Conservation (phyloP, 64 coral and sea anemone species). For the Acropora tenuis region DNA sequence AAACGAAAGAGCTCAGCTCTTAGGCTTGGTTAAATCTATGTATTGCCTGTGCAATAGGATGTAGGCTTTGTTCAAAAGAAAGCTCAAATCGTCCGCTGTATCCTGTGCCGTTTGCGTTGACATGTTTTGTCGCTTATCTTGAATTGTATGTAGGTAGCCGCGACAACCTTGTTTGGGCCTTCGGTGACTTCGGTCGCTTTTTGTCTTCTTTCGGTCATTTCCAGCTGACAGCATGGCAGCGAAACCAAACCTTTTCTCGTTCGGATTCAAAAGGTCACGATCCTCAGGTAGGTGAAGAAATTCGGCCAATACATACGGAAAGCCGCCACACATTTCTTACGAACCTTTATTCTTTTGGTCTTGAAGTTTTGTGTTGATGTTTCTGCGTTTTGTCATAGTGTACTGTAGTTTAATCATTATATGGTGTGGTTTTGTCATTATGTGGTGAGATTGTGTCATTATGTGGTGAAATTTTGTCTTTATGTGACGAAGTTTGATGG, state of each 20-base stretch:
- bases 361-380: no score
- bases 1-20: no score
- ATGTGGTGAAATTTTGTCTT: no score
- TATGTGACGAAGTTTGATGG: no score
- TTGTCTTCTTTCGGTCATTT: background rate
- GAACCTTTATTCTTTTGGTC: no score
- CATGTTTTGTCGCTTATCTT: background rate
- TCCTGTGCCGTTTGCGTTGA: constrained; percentile 20
- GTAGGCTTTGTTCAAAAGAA: constrained; percentile 5
- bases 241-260: background rate
- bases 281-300: constrained; percentile 10
- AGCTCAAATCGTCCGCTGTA: background rate
- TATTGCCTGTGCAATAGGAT: constrained; percentile 5
- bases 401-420: no score
- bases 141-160: background rate
- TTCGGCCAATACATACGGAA: constrained; percentile 6
- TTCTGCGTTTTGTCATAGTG: no score
- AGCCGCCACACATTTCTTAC: no score
- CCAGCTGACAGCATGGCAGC: background rate
- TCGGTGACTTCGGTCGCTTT: background rate
- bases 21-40: no score
- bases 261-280: background rate
- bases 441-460: no score
- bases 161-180: constrained; percentile 9
- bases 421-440: no score